phyloP scores from a whole-genome alignment of 2,797 vertebrate species.

The Girardinus metallicus region DNA sequence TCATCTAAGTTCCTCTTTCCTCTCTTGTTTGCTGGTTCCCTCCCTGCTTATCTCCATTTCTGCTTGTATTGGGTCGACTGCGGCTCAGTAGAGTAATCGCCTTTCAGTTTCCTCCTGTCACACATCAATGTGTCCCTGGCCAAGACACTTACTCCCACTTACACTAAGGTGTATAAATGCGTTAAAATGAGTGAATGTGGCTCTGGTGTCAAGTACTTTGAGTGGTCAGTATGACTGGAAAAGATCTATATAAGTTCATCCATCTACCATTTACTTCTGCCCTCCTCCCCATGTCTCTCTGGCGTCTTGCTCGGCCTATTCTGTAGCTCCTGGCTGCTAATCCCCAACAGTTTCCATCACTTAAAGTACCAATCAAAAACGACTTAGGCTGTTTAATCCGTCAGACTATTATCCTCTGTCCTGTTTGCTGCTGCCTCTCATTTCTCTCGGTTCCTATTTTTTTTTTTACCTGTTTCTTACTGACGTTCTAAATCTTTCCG shows the following conservation, averaged over 20 bases:
- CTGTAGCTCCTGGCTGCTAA: constrained; percentile 44
- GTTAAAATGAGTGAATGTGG: too few species aligned
- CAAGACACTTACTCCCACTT: not conserved
- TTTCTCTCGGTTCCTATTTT: not conserved
- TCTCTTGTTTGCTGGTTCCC: not conserved
- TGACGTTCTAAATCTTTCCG: not conserved
- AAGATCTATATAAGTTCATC: too few species aligned
- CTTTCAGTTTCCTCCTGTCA: not conserved
- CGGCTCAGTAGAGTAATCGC: not conserved
- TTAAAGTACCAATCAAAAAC: constrained; percentile 68
- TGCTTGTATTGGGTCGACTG: not conserved
- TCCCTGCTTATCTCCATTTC: not conserved
- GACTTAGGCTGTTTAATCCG: constrained; percentile 58
- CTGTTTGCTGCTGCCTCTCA: not conserved
- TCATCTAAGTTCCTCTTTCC: not conserved
- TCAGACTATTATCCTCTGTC: constrained; percentile 35
- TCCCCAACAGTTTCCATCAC: constrained; percentile 63
- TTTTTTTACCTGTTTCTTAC: not conserved
- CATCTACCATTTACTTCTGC: not conserved
- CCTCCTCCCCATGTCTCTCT: constrained; percentile 1
- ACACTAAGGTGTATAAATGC: not conserved
- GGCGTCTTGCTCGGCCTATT: constrained; percentile 49
- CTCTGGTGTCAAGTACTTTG: too few species aligned
- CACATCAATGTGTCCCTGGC: not conserved
- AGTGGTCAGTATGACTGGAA: too few species aligned